Percentiles rank a stretch among this genome's conserved stretches.
These are phyloP conservation scores for Cettia cetti DNA, from an alignment of 2,113 vertebrate species.

Conservation along the genomic window DNA sequence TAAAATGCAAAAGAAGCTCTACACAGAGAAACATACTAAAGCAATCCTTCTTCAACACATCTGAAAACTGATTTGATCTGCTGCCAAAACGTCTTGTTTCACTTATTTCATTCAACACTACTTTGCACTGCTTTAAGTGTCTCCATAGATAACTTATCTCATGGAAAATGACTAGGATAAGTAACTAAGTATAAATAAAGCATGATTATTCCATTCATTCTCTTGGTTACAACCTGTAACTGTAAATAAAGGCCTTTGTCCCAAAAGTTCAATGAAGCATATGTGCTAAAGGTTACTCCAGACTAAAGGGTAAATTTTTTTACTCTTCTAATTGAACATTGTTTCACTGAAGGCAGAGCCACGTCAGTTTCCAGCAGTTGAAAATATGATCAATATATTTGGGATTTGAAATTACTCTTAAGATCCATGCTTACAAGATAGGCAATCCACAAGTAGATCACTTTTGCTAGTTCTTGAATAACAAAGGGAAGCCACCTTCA, in stretches of 20 bases:
- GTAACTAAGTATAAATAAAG: not conserved
- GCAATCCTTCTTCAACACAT: not conserved
- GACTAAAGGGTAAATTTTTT: not conserved
- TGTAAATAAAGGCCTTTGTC: not conserved
- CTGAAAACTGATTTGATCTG: not conserved
- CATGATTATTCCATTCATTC: not conserved
- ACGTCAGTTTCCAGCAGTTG: not conserved
- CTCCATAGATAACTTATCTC: not conserved
- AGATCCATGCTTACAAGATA: not conserved
- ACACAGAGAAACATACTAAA: not conserved
- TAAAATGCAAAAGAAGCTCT: not conserved
- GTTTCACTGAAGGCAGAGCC: not conserved
- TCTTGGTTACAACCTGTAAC: not conserved
- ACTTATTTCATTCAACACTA: not conserved
- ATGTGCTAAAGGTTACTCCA: not conserved
- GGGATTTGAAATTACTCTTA: not conserved
- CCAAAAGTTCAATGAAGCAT: not conserved
- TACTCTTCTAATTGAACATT: not conserved
- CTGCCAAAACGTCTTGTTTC: not conserved
- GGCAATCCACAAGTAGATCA: not conserved
- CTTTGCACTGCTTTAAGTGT: not conserved
- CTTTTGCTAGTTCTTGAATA: not conserved
- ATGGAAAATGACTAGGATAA: not conserved
- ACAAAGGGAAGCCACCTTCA: not conserved
- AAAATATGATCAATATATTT: not conserved